Conservation (phyloP, 2,113 vertebrate genomes). For the Hippocampus zosterae region DNA sequence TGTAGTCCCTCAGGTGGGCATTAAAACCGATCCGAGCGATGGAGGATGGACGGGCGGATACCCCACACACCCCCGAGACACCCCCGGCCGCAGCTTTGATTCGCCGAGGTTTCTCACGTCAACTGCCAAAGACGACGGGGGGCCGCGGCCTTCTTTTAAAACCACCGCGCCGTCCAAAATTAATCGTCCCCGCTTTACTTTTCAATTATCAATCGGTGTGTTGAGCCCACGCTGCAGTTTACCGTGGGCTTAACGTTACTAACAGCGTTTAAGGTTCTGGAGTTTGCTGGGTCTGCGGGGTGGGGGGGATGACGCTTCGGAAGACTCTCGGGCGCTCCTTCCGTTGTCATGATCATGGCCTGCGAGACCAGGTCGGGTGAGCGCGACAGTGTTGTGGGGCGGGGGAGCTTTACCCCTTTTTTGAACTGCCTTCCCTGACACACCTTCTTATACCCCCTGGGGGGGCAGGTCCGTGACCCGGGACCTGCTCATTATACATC, state of each 20-base stretch:
- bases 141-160: conserved; percentile 26
- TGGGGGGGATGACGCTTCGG: not conserved
- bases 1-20: conserved; percentile 60
- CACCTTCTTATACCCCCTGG: conserved; percentile 20
- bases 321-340: not conserved
- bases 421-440: conserved; percentile 24
- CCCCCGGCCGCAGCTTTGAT: conserved; percentile 50
- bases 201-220: conserved; percentile 65
- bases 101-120: conserved; percentile 56
- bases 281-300: conserved; percentile 43
- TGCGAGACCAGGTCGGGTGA: not conserved
- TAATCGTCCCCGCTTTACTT: conserved; percentile 60
- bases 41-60: conserved; percentile 27
- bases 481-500: conserved; percentile 22
- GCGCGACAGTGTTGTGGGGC: not conserved
- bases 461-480: conserved; percentile 32
- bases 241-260: conserved; percentile 60
- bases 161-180: conserved; percentile 55
- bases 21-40: conserved; percentile 50
- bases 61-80: conserved; percentile 31
- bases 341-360: not conserved
- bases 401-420: not conserved
- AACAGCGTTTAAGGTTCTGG: conserved; percentile 57
- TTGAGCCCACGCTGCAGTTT: conserved; percentile 51
- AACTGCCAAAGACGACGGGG: conserved; percentile 3